Conservation (phyloP, 2,113 vertebrate genomes). For the Periophthalmodon schlosseri region DNA sequence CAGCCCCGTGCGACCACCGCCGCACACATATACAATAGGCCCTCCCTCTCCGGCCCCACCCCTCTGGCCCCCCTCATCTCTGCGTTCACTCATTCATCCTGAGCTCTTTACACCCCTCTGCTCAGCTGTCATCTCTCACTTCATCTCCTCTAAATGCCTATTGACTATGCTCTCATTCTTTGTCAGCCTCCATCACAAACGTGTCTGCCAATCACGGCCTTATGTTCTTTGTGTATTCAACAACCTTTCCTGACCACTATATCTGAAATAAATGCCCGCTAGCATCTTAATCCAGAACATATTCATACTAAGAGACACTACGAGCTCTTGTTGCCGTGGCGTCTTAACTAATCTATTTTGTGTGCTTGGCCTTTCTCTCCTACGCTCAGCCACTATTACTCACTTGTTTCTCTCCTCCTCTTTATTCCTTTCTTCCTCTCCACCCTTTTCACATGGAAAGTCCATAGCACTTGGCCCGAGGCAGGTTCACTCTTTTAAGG, state of each 20-base stretch:
- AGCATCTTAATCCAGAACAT: conserved; percentile 9
- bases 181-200: conserved; percentile 65
- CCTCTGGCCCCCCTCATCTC: conserved; percentile 38
- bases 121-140: conserved; percentile 75
- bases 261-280: conserved; percentile 14
- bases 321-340: conserved; percentile 20
- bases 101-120: conserved; percentile 65
- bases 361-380: conserved; percentile 65
- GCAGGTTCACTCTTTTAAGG: conserved; percentile 55
- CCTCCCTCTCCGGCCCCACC: conserved; percentile 37
- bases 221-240: conserved; percentile 45
- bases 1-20: conserved; percentile 46
- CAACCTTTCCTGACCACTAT: conserved; percentile 29
- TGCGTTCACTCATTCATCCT: conserved; percentile 61
- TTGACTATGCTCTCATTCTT: conserved; percentile 66
- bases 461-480: conserved; percentile 41
- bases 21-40: conserved; percentile 40
- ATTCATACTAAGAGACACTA: not conserved
- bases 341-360: conserved; percentile 55
- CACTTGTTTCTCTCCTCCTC: conserved; percentile 47
- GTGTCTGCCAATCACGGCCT: conserved; percentile 70
- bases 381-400: conserved; percentile 59
- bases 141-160: conserved; percentile 69
- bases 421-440: conserved; percentile 46
- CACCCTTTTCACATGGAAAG: conserved; percentile 35